Evolutionary conservation across 2,113 vertebrate species (phyloP), one percentile per base, ranked within the genome.

Genomic region (Mesitornis unicolor): DNA sequence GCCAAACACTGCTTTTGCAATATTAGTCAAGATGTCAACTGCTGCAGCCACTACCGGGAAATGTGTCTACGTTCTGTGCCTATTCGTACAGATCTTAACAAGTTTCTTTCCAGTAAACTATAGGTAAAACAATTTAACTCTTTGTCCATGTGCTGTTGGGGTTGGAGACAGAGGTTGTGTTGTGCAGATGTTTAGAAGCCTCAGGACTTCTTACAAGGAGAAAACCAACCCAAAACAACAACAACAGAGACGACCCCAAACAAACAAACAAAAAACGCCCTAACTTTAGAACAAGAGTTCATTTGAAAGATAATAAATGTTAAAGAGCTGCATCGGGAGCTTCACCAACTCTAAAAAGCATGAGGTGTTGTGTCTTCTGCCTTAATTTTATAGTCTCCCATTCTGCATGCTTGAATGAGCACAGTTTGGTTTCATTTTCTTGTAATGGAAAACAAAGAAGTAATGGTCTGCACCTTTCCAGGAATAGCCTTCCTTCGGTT

Each of bases 351-450:
- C 64, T 84, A 59, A 89, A 90, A 76, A 92, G 40, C 73, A 74
- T 75, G 83, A 92, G 71, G 47, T 93, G 71, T 16, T 77, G 29
- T 74, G 79, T 93, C 94, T 95, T 86, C 68, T 84, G 67, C 74
- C 53, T 94, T 86, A 84, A 81, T 96, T 95, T 93, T 96, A 57
- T 95, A 60, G 36, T 92, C 45, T 89, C 31, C 77, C 51, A 61
- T 95, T 97, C 74, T 64, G 60, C 76, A 71, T 80, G 75, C 64
- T 92, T 43, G 69, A 95, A 84, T 21, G 60, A 96, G 89, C 95
- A 89, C 93, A 92, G 83, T 97, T 95, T 90, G 90, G 68, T 92
- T 95, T 93, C 80, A 90, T 96, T 94, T 96, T 95, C 69, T 89
- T 89, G 86, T 95, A 95, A 96, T 91, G 90, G 83, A 94, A 96